Evolutionary conservation across 35 echinoderm and acorn worm genomes (phyloP), one percentile per base, ranked within the genome.

Genomic region (Anneissia japonica): DNA sequence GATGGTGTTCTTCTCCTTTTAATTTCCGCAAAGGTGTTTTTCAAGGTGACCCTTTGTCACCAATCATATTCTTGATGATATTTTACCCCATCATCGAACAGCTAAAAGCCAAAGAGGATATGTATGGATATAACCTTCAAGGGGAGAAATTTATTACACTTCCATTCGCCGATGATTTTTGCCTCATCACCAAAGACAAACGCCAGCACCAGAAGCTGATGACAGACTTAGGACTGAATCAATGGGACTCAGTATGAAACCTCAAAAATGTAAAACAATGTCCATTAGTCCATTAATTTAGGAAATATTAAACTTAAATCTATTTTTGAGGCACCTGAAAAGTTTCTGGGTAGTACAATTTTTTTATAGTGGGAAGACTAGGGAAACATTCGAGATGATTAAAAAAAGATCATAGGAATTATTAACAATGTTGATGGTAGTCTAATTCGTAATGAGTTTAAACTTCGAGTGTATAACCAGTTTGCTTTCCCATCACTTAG

Each of bases 401-500:
- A 85, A 75, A 85, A 19, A n/a, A 85, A 85, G 30, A 17, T 85
- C 0, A 23, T 35, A 36, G 32, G 31, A 37, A 74, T 85, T 5
- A 74, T 35, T 0, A 36, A n/a, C 43, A 85, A 73, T 36, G 16
- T 85, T 26, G 72, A 32, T 74, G 26, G 30, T 37, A 74, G n/a
- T 34, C 33, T 85, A 73, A 75, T 83, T 6, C 21, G 79, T 35
- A 72, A 89, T 33, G 64, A 89, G 75, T 83, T 39, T 17, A 89
- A 89, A 76, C 55, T 89, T 5, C 26, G 77, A 39, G 55, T 89
- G 9, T 73, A 82, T 37, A 40, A 35, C 29, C n/a, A 81, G 21
- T 89, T 83, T 89, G 41, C 51, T 35, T 4, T 82, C 37, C 80
- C 78, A 7, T 83, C 87, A 7, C 39, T 89, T 4, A 81, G 87